Evolutionary conservation across 2,113 vertebrate genomes (phyloP).

Genomic region (Chaetodon auriga): DNA sequence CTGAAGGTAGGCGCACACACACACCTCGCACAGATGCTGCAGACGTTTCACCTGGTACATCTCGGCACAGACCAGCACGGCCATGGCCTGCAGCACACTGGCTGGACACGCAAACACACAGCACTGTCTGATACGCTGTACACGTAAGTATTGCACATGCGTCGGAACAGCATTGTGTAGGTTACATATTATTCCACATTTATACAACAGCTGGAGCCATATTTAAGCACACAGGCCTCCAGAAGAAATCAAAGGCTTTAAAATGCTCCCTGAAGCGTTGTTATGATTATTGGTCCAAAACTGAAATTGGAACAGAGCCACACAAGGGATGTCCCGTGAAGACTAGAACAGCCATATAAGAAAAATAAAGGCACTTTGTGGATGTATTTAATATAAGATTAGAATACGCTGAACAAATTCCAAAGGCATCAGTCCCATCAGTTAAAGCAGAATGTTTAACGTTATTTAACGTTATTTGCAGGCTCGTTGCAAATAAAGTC

Average conservation of each 20-base stretch:
- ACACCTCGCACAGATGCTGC: constrained; percentile 96
- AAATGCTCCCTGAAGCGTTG: neutral
- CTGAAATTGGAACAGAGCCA: neutral
- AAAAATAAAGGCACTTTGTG: neutral
- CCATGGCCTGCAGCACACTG: constrained; percentile 96
- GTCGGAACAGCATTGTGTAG: neutral
- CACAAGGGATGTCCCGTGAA: neutral
- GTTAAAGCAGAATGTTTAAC: neutral
- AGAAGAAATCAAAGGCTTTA: neutral
- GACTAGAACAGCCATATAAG: neutral
- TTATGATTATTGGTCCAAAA: neutral
- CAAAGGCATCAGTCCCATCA: neutral
- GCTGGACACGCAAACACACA: constrained; percentile 82
- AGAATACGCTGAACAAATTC: neutral
- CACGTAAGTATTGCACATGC: neutral
- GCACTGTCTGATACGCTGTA: neutral
- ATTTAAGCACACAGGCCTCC: neutral
- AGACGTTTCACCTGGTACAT: constrained; percentile 98
- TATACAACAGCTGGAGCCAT: neutral
- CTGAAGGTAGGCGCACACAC: constrained; percentile 95
- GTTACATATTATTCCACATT: neutral
- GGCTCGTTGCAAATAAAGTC: no score
- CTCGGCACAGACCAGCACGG: constrained; percentile 95
- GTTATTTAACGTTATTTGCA: neutral
- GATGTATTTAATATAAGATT: neutral